phyloP scores from a whole-genome alignment of 2,797 vertebrate species.

The Eidolon dupreanum region DNA sequence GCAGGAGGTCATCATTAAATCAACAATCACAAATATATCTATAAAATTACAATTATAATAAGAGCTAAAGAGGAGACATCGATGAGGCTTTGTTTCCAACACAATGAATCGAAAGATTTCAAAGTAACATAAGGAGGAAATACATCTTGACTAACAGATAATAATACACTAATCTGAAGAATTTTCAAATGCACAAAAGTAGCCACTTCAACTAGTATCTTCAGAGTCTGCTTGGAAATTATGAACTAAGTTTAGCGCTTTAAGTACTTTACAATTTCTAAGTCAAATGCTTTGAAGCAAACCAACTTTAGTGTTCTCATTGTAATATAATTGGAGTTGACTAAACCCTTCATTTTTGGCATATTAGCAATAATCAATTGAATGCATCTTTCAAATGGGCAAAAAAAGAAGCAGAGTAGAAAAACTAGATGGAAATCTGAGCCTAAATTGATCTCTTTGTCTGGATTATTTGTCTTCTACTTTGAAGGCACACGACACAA shows the following conservation, averaged over 20 bases:
- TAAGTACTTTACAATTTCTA: not conserved
- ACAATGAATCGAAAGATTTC: not conserved
- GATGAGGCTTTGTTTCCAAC: not conserved
- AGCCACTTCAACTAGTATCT: not conserved
- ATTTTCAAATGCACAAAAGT: not conserved
- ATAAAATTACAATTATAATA: not conserved
- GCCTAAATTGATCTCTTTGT: not conserved
- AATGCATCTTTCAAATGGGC: not conserved
- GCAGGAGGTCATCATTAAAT: not conserved
- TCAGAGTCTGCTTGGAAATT: not conserved
- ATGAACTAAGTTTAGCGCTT: not conserved
- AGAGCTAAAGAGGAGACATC: not conserved
- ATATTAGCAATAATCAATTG: not conserved
- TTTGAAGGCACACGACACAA: not conserved
- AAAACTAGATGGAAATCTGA: slow-evolving; percentile 4
- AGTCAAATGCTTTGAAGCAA: not conserved
- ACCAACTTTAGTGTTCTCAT: not conserved
- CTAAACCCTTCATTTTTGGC: not conserved
- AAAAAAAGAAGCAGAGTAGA: not conserved
- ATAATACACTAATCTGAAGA: not conserved
- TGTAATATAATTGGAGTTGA: not conserved
- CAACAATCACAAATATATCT: slow-evolving; percentile 3
- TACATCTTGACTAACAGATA: not conserved
- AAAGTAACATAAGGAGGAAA: not conserved
- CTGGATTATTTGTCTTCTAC: not conserved